These are phyloP conservation scores for Drosophila insularis DNA, from an alignment of 1,140 invertebrate species.

Conservation along the genomic window DNA sequence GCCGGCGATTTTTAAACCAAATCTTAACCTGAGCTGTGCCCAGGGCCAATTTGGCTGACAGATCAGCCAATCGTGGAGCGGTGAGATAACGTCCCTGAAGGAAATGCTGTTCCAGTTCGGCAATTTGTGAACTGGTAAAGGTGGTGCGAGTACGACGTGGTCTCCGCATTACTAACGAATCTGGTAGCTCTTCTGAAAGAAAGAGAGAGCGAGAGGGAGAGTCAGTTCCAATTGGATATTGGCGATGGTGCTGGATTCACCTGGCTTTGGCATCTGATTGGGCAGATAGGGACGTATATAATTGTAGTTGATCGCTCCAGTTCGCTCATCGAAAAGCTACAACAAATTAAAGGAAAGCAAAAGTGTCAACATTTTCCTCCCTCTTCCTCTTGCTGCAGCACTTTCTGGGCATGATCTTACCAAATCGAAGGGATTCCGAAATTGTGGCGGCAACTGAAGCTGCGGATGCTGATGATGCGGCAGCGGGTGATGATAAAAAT, in stretches of 20 bases:
- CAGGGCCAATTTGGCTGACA: slow-evolving; percentile 88
- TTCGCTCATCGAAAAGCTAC: slow-evolving; percentile 74
- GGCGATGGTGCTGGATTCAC: slow-evolving; percentile 36
- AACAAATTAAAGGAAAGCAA: slow-evolving; percentile 4
- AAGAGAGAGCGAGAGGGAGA: not conserved
- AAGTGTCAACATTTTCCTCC: slow-evolving; percentile 4
- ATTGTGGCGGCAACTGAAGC: slow-evolving; percentile 76
- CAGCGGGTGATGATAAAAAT: slow-evolving; percentile 71
- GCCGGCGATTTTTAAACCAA: slow-evolving; percentile 86
- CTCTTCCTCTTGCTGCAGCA: not conserved
- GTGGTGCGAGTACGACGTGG: slow-evolving; percentile 86
- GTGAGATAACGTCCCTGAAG: slow-evolving; percentile 90
- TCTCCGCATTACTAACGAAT: slow-evolving; percentile 72
- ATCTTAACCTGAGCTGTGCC: slow-evolving; percentile 95
- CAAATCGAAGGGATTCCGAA: slow-evolving; percentile 76
- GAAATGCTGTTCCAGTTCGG: slow-evolving; percentile 84
- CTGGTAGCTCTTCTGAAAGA: slow-evolving; percentile 62
- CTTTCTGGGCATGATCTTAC: slow-evolving; percentile 37
- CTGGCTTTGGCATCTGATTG: slow-evolving; percentile 70
- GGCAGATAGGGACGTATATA: slow-evolving; percentile 76
- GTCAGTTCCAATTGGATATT: not conserved
- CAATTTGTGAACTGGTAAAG: slow-evolving; percentile 91
- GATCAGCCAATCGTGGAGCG: slow-evolving; percentile 89
- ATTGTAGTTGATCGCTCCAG: slow-evolving; percentile 75
- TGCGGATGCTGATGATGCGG: slow-evolving; percentile 67